A percentile compares a stretch with the other conserved stretches of the same genome.
Conservation (phyloP, 2,888 invertebrate genomes). For the Ctena decussata region DNA sequence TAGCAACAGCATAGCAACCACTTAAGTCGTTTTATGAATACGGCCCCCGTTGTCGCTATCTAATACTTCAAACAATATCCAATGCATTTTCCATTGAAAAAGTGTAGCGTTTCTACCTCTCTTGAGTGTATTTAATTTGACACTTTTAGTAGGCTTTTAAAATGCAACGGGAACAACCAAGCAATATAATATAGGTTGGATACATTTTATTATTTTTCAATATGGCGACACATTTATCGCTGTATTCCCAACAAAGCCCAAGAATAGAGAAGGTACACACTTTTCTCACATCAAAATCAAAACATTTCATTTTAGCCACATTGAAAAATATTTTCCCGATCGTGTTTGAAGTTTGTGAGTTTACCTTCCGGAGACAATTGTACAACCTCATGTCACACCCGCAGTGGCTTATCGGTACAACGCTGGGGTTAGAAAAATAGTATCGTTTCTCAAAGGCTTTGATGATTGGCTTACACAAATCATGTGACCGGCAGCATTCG, state of each 20-base stretch:
- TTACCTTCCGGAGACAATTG: conserved; percentile 64
- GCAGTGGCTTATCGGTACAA: conserved; percentile 69
- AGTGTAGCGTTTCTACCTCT: too few species aligned
- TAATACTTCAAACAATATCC: too few species aligned
- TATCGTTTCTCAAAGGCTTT: conserved; percentile 59
- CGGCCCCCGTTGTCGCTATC: too few species aligned
- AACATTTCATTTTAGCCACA: conserved; percentile 65
- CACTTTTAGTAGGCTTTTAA: too few species aligned
- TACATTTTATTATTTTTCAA: conserved; percentile 48
- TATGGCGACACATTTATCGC: conserved; percentile 52
- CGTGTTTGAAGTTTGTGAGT: conserved; percentile 55
- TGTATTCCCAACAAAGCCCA: conserved; percentile 42
- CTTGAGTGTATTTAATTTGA: too few species aligned
- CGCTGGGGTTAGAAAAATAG: conserved; percentile 53
- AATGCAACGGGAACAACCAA: too few species aligned
- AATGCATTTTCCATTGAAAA: too few species aligned
- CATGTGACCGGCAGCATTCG: conserved; percentile 66
- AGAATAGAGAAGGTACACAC: conserved; percentile 48
- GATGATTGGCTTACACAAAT: conserved; percentile 65
- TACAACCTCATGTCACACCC: conserved; percentile 68
- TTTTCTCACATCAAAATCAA: conserved; percentile 61
- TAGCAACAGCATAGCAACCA: too few species aligned
- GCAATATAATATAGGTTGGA: not conserved
- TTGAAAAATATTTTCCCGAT: conserved; percentile 68
- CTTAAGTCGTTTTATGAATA: too few species aligned